Conservation (phyloP, 2,113 vertebrate species). For the Alosa alosa region DNA sequence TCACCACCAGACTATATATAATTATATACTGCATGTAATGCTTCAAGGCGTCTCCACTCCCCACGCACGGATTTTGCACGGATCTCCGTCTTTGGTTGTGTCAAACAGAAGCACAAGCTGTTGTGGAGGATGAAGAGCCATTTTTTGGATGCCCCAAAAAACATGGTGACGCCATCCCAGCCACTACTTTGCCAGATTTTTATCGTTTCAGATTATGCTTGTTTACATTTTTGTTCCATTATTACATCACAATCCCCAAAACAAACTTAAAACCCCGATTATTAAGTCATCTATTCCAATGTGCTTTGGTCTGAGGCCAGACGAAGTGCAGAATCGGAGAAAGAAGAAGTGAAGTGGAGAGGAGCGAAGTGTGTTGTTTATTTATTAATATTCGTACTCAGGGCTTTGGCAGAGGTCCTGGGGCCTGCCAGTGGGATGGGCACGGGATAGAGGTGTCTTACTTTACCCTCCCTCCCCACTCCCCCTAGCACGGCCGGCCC, state of each 20-base stretch:
- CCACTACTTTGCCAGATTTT: background rate
- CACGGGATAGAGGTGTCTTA: slow-evolving; percentile 23
- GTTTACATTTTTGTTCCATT: background rate
- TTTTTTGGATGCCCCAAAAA: background rate
- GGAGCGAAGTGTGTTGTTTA: background rate
- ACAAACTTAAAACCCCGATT: background rate
- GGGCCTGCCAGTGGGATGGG: background rate
- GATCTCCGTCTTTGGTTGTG: background rate
- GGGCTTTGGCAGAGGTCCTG: background rate
- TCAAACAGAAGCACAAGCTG: background rate
- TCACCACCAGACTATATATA: no score
- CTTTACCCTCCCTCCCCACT: slow-evolving; percentile 16
- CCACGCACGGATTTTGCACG: background rate
- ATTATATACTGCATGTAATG: background rate
- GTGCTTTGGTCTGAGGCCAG: background rate
- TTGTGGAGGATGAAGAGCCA: background rate
- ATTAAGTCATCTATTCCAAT: background rate
- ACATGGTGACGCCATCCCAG: background rate
- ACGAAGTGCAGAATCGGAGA: background rate
- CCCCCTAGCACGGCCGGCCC: background rate
- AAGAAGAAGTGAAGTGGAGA: background rate
- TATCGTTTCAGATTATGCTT: background rate
- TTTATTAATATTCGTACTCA: background rate
- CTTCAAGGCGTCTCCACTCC: background rate
- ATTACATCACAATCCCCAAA: background rate